A percentile compares a stretch with the other conserved stretches of the same genome.
phyloP scores from a whole-genome alignment of 2,797 vertebrate species.

The Xenopus petersii region DNA sequence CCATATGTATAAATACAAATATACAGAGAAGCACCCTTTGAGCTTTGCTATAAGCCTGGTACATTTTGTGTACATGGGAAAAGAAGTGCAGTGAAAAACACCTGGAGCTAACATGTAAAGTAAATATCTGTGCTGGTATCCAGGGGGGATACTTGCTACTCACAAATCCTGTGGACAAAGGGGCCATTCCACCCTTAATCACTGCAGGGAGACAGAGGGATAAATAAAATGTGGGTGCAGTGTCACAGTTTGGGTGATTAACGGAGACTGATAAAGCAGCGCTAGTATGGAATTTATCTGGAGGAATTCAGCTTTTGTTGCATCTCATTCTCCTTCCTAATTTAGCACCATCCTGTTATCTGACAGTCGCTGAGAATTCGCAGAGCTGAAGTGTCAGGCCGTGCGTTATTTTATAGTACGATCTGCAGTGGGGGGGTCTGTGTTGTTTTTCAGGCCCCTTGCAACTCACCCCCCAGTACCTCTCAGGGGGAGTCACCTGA shows the following conservation, averaged over 20 bases:
- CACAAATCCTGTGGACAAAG: not conserved
- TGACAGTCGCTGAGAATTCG: conserved; percentile 56
- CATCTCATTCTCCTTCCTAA: conserved; percentile 50
- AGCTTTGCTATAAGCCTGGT: too few species aligned
- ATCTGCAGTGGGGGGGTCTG: not conserved
- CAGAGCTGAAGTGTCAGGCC: conserved; percentile 61
- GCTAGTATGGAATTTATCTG: conserved; percentile 53
- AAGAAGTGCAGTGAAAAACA: too few species aligned
- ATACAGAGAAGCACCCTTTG: too few species aligned
- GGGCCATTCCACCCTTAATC: not conserved
- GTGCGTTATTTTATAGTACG: conserved; percentile 53
- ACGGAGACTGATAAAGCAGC: conserved; percentile 52
- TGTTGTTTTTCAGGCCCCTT: too few species aligned
- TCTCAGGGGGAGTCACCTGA: too few species aligned
- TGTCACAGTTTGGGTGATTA: conserved; percentile 31
- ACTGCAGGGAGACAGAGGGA: not conserved
- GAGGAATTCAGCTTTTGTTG: conserved; percentile 51
- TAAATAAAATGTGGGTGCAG: conserved; percentile 4
- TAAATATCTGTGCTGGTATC: too few species aligned
- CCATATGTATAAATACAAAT: too few species aligned
- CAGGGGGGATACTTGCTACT: too few species aligned
- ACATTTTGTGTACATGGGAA: too few species aligned
- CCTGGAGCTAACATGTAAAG: too few species aligned
- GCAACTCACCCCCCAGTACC: too few species aligned
- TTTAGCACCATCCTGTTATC: conserved; percentile 54